Evolutionary conservation across 1,140 invertebrate genomes (phyloP), one percentile per base, ranked within the genome.

Genomic region (Drosophila lowei): DNA sequence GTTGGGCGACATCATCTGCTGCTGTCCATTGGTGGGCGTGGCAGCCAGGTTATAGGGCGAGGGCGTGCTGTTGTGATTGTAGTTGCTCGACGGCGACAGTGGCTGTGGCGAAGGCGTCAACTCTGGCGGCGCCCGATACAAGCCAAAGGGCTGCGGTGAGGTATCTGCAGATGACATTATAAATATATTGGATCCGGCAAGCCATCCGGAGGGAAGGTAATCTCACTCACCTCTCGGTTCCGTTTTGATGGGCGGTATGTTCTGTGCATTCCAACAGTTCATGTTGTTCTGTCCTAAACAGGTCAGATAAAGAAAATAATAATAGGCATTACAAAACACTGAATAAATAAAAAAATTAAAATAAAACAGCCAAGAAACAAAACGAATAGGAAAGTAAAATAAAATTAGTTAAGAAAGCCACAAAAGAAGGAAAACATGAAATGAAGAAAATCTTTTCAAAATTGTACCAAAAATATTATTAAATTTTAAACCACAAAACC

Each of bases 31-130:
- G 60, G 43, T 61, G 43, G 72, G 62, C 30, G 72, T 65, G 30
- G 52, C 42, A 9, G 64, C 58, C 65, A 91, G 84, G 43, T 78
- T 91, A 57, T 91, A 91, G 43, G 85, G 84, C 28, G 89, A 89
- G 49, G 90, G 81, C 16, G 89, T 86, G 58, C 72, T 90, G 41
- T 90, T 91, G 49, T 81, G 83, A 54, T 89, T 85, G 71, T 90
- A 90, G 43, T 78, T 84, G 85, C 78, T 90, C 38, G 86, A 77
- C 6, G 89, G 90, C 9, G 90, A 90, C 52, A 91, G 53, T 4
- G 89, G 89, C 57, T 91, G 90, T 6, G 89, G 90, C 6, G 90
- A 91, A 1, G 90, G 90, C 25, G 89, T 91, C 28, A 91, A 57
- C 56, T 91, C 90, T 2, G 88, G 79, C 8, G 76, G 85, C 0